Percentiles rank a stretch among this genome's conserved stretches.
These are phyloP conservation scores for Unio delphinus DNA, from an alignment of 2,888 invertebrate genomes.

Conservation along the genomic window DNA sequence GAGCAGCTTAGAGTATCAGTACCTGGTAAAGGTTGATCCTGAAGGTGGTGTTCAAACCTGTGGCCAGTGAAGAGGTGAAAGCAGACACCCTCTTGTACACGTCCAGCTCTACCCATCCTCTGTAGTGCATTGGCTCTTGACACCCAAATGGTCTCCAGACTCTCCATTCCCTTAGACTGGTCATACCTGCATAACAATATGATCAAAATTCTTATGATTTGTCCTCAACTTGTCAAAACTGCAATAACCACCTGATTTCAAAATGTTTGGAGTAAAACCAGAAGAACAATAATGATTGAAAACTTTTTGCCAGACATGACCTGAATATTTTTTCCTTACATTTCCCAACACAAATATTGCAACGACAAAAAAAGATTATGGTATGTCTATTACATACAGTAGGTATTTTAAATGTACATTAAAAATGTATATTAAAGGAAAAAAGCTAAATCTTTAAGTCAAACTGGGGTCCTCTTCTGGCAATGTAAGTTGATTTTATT, in stretches of 20 bases:
- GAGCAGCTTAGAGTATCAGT: not conserved
- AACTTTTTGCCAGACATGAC: no score
- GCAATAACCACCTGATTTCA: not conserved
- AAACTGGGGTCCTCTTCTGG: no score
- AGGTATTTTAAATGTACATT: no score
- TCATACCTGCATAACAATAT: constrained; percentile 54
- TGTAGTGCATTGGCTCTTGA: constrained; percentile 88
- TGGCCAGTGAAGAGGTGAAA: constrained; percentile 85
- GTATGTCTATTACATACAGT: no score
- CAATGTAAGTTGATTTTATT: no score
- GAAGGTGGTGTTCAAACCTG: constrained; percentile 78
- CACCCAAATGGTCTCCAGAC: constrained; percentile 85
- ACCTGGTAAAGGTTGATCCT: constrained; percentile 76
- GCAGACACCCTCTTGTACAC: constrained; percentile 88
- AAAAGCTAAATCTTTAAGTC: no score
- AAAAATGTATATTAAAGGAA: no score
- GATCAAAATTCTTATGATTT: not conserved
- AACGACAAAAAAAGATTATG: no score
- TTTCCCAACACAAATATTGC: no score
- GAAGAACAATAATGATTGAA: no score
- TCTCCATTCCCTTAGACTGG: constrained; percentile 78
- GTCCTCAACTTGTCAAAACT: not conserved
- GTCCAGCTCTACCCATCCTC: constrained; percentile 88
- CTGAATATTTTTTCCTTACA: no score
- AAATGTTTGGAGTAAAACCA: not conserved